phyloP scores from a whole-genome alignment of 2,113 vertebrate species.

The Anarhynchus alexandrinus region DNA sequence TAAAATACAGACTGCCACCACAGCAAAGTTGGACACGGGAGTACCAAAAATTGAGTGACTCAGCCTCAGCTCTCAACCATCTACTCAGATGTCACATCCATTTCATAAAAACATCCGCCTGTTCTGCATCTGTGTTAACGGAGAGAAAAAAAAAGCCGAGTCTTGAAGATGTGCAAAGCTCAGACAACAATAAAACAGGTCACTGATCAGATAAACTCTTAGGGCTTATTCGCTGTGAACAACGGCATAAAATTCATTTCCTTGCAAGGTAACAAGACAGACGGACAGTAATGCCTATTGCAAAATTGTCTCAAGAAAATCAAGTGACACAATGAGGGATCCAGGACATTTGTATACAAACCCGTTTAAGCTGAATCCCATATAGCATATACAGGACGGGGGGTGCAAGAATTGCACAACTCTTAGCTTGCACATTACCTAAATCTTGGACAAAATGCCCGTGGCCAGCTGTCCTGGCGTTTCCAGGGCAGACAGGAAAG shows the following conservation, averaged over 20 bases:
- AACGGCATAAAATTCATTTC: rapidly evolving
- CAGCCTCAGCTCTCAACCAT: background rate
- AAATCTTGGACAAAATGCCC: background rate
- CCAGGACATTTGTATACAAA: background rate
- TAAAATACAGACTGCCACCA: background rate
- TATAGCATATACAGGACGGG: rapidly evolving
- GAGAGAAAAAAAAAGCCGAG: rapidly evolving
- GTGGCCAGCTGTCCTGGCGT: rapidly evolving
- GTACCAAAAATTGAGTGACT: background rate
- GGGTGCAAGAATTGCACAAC: background rate
- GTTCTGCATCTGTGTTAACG: background rate
- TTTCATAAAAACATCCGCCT: background rate
- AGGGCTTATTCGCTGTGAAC: rapidly evolving
- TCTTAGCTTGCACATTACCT: background rate
- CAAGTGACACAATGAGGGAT: background rate
- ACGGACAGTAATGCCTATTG: background rate
- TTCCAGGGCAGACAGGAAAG: background rate
- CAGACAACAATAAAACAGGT: background rate
- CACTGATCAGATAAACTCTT: background rate
- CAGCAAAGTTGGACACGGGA: background rate
- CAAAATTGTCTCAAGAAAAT: background rate
- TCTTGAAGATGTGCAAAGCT: background rate
- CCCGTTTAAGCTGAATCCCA: background rate
- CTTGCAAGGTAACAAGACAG: background rate
- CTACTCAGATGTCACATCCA: background rate